Evolutionary conservation across 2,888 invertebrate genomes (phyloP).

Genomic region (Agriopis leucophaearia): DNA sequence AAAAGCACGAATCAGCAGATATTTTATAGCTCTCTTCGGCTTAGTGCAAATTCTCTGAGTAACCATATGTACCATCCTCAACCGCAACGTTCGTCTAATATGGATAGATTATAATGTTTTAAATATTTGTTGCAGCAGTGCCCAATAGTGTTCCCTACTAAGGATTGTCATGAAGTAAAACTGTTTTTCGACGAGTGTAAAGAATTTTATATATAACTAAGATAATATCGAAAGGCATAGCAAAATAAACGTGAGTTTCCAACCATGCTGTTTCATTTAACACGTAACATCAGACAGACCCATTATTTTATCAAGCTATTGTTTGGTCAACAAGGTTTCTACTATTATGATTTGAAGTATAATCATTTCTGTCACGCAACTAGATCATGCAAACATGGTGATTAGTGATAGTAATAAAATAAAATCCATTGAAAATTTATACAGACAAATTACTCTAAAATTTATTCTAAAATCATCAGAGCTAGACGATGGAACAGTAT

Average conservation of each 20-base stretch:
- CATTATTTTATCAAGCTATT: background rate
- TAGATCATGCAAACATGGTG: background rate
- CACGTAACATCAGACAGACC: background rate
- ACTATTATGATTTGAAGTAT: background rate
- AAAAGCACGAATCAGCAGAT: too few species aligned
- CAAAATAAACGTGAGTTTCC: background rate
- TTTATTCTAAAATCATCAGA: constrained; percentile 63
- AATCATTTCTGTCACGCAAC: constrained; percentile 18
- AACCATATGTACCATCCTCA: too few species aligned
- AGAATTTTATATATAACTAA: constrained; percentile 51
- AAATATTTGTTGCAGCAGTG: constrained; percentile 65
- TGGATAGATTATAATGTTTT: background rate
- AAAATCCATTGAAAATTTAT: constrained; percentile 9
- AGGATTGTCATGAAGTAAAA: constrained; percentile 59
- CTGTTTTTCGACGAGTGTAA: constrained; percentile 65
- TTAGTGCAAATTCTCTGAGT: too few species aligned
- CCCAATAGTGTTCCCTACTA: constrained; percentile 56
- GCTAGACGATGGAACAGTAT: constrained; percentile 64
- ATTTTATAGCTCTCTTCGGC: too few species aligned
- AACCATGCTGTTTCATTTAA: background rate
- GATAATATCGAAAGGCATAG: background rate
- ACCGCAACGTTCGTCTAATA: background rate
- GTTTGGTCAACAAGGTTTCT: background rate
- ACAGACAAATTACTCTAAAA: constrained; percentile 24
- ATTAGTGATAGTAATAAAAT: background rate